Conservation (phyloP, 1,140 invertebrate species). For the Venustaconcha ellipsiformis region DNA sequence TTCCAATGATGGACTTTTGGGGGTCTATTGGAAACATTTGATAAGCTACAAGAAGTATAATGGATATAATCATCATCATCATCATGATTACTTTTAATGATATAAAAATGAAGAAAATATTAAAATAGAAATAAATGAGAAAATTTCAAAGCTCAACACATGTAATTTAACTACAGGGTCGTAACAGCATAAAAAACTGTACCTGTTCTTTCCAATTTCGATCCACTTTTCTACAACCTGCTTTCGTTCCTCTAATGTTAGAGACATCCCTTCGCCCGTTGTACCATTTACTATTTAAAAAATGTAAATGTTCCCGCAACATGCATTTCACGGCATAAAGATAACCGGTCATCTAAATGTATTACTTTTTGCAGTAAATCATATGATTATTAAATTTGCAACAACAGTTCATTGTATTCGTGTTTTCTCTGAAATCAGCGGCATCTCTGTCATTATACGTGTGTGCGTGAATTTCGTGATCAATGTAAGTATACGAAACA, state of each 20-base stretch:
- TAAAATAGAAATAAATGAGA: too few relatives aligned
- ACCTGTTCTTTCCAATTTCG: slow-evolving; percentile 60
- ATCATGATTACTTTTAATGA: background rate
- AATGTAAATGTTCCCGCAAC: background rate
- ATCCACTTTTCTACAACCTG: slow-evolving; percentile 78
- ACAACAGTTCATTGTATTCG: too few relatives aligned
- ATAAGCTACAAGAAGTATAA: background rate
- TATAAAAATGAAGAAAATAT: too few relatives aligned
- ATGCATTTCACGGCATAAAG: too few relatives aligned
- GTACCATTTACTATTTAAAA: slow-evolving; percentile 80
- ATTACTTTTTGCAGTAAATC: too few relatives aligned
- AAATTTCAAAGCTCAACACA: background rate
- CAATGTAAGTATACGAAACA: too few relatives aligned
- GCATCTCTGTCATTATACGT: too few relatives aligned
- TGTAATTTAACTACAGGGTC: background rate
- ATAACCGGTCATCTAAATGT: too few relatives aligned
- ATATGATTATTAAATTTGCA: too few relatives aligned
- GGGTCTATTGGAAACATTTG: background rate
- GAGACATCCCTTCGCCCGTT: slow-evolving; percentile 80
- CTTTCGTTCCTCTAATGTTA: slow-evolving; percentile 79
- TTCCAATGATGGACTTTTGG: background rate
- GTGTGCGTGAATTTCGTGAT: too few relatives aligned
- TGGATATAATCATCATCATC: background rate
- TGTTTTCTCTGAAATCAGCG: too few relatives aligned
- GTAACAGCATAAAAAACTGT: slow-evolving; percentile 7